Percentiles rank a stretch among this genome's conserved stretches.
Evolutionary conservation across 2,888 invertebrate species (phyloP).

Genomic region (Leptinotarsa tumamoca): DNA sequence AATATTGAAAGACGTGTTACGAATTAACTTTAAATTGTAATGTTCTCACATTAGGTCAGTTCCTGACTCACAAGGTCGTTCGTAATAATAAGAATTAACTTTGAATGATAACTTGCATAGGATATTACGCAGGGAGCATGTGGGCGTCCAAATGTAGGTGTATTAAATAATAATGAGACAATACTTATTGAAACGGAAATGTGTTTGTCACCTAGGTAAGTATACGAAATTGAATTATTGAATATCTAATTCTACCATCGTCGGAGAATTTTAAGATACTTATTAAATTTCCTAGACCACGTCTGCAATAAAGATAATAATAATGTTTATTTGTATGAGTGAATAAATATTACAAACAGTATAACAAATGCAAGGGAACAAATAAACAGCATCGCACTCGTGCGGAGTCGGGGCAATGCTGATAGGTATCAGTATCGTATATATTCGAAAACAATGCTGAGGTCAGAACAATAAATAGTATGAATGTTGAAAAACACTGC

Average conservation of each 20-base stretch:
- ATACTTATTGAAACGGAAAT: not conserved
- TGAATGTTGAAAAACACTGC: too few relatives aligned
- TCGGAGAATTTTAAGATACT: not conserved
- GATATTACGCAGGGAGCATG: not conserved
- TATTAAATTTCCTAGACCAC: not conserved
- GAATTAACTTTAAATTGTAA: not conserved
- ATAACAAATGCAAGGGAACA: too few relatives aligned
- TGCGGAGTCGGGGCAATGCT: too few relatives aligned
- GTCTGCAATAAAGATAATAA: not conserved
- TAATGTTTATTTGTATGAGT: too few relatives aligned
- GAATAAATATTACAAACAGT: too few relatives aligned
- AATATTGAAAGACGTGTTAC: not conserved
- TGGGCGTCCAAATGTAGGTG: not conserved
- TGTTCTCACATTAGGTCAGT: not conserved
- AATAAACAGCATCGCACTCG: too few relatives aligned
- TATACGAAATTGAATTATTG: not conserved
- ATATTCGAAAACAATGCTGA: too few relatives aligned
- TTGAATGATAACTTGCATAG: not conserved
- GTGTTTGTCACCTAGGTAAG: not conserved
- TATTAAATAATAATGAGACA: not conserved
- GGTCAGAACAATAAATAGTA: too few relatives aligned
- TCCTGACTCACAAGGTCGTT: not conserved
- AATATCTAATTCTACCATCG: not conserved
- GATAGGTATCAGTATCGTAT: too few relatives aligned
- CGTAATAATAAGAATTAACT: not conserved